Evolutionary conservation across 2,888 invertebrate species (phyloP).

Genomic region (Zele albiditarsus): DNA sequence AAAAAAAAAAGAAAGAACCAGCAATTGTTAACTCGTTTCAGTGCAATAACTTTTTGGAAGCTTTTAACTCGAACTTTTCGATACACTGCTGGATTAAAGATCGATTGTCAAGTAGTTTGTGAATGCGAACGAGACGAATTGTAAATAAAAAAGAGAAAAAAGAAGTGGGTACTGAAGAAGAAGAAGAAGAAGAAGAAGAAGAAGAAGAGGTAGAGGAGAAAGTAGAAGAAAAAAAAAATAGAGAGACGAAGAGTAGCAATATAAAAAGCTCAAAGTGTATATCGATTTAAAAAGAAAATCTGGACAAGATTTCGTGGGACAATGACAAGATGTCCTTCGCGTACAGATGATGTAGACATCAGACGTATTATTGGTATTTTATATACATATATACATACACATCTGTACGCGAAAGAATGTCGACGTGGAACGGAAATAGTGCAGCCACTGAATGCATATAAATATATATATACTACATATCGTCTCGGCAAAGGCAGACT

Average conservation of each 20-base stretch:
- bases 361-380: neutral
- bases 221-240: neutral
- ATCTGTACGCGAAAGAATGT: neutral
- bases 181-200: neutral
- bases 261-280: neutral
- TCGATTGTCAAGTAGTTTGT: constrained; percentile 6
- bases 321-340: neutral
- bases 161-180: neutral
- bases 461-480: neutral
- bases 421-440: neutral
- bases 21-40: neutral
- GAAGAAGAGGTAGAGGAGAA: neutral
- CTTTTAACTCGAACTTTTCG: neutral
- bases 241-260: neutral
- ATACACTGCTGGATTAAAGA: neutral
- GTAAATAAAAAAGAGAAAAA: neutral
- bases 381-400: neutral
- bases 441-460: neutral
- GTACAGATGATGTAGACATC: constrained; percentile 11
- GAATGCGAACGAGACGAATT: neutral
- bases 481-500: constrained; percentile 35
- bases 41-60: neutral
- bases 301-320: constrained; percentile 14
- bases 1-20: neutral
- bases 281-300: neutral